Percentiles rank a stretch among this genome's conserved stretches.
These are phyloP conservation scores for Hirtodrosophila alboralis DNA, from an alignment of 2,888 invertebrate species.

Conservation along the genomic window DNA sequence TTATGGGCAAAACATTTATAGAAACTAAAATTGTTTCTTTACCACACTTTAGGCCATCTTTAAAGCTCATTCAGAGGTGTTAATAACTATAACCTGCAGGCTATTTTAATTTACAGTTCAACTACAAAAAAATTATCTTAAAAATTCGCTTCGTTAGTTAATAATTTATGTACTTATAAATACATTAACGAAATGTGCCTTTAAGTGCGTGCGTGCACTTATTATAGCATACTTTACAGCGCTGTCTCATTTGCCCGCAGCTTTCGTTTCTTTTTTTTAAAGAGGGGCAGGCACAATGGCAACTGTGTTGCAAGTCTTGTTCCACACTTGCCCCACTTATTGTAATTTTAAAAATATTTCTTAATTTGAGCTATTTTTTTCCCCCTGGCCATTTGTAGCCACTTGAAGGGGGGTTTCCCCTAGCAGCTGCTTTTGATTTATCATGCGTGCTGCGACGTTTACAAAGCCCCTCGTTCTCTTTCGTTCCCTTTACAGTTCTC, in stretches of 20 bases:
- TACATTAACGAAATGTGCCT: neutral
- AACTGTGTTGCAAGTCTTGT: slow-evolving; percentile 12
- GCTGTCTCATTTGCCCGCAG: slow-evolving; percentile 4
- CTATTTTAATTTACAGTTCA: too few species aligned
- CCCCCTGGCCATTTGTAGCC: slow-evolving; percentile 47
- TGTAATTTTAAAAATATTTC: slow-evolving; percentile 47
- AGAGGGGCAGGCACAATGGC: slow-evolving; percentile 12
- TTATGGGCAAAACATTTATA: too few species aligned
- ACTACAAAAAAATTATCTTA: too few species aligned
- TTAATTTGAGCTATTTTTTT: slow-evolving; percentile 22
- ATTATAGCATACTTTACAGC: slow-evolving; percentile 21
- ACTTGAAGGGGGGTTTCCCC: slow-evolving; percentile 33
- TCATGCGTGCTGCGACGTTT: slow-evolving; percentile 68
- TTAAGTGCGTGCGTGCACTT: neutral
- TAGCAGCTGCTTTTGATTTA: slow-evolving; percentile 66
- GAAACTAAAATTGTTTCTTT: too few species aligned
- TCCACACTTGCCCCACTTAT: slow-evolving; percentile 35
- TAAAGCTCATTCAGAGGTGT: too few species aligned
- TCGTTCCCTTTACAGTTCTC: slow-evolving; percentile 1
- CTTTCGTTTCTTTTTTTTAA: slow-evolving; percentile 5
- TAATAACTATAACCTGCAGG: too few species aligned
- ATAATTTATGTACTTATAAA: too few species aligned
- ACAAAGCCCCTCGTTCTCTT: slow-evolving; percentile 50
- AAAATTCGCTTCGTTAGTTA: too few species aligned
- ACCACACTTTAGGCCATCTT: too few species aligned